These are phyloP conservation scores for Camelus bactrianus DNA, from an alignment of 2,113 vertebrate species.

Conservation along the genomic window DNA sequence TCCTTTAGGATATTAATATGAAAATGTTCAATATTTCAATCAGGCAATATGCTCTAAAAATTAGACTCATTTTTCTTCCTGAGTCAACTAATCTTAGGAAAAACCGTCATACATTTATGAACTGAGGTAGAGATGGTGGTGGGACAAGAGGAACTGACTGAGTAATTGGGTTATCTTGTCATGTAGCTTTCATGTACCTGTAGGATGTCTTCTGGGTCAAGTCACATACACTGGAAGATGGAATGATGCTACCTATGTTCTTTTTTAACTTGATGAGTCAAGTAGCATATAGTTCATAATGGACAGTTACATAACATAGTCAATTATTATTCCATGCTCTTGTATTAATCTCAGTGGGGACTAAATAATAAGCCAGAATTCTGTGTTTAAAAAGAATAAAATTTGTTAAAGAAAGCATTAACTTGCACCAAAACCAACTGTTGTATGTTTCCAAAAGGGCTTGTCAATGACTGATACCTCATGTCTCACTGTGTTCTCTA, in stretches of 20 bases:
- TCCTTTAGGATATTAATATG: neutral
- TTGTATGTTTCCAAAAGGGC: neutral
- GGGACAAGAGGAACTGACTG: neutral
- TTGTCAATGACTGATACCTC: neutral
- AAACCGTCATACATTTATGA: neutral
- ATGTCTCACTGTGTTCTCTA: neutral
- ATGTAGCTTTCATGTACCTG: neutral
- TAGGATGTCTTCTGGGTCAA: neutral
- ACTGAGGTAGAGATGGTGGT: neutral
- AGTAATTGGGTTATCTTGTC: too few species aligned
- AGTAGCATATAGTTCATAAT: neutral
- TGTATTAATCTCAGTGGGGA: neutral
- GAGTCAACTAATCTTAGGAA: neutral
- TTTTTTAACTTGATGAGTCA: neutral
- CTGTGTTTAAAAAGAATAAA: neutral
- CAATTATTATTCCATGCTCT: neutral
- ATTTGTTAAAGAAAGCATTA: neutral
- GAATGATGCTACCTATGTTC: neutral
- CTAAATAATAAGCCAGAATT: neutral
- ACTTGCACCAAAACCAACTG: neutral
- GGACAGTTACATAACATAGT: neutral
- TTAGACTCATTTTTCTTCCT: neutral
- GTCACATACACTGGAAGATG: neutral
- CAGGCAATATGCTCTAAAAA: neutral
- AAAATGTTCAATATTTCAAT: neutral